These are phyloP conservation scores for Drosophila grimshawi DNA, from an alignment of 1,140 invertebrate species.

Conservation along the genomic window DNA sequence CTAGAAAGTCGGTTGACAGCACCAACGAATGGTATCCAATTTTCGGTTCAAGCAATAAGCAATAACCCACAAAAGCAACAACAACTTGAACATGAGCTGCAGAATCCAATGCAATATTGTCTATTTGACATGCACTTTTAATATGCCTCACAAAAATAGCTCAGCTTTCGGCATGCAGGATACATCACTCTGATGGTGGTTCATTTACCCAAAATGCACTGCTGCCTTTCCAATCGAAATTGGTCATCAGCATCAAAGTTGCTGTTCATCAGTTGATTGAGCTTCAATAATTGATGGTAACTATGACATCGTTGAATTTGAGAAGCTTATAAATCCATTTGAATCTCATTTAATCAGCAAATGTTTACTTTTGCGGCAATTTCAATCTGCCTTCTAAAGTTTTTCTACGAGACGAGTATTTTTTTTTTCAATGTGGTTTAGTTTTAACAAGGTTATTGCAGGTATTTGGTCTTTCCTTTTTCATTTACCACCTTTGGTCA, in stretches of 20 bases:
- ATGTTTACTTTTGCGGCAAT: not conserved
- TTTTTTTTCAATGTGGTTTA: too few species aligned
- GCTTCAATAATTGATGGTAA: not conserved
- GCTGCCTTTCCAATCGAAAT: constrained; percentile 31
- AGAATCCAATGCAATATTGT: constrained; percentile 54
- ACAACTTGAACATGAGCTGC: not conserved
- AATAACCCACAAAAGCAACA: constrained; percentile 10
- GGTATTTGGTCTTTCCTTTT: too few species aligned
- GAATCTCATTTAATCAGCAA: not conserved
- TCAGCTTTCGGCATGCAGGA: constrained; percentile 10
- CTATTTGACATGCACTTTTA: constrained; percentile 75
- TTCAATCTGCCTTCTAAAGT: not conserved
- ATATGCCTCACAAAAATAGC: constrained; percentile 55
- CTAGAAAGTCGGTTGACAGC: constrained; percentile 29
- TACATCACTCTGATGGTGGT: not conserved
- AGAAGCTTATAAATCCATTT: not conserved
- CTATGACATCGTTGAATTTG: not conserved
- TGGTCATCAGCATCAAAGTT: constrained; percentile 25
- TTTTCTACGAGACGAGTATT: too few species aligned
- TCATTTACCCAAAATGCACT: constrained; percentile 12
- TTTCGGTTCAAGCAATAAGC: constrained; percentile 62
- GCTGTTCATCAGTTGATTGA: constrained; percentile 13
- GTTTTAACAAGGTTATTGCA: too few species aligned
- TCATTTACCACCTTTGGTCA: too few species aligned
- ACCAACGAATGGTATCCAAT: constrained; percentile 51